Base-by-base conservation (phyloP, 1,140 invertebrate species). In the Mya arenaria region DNA sequence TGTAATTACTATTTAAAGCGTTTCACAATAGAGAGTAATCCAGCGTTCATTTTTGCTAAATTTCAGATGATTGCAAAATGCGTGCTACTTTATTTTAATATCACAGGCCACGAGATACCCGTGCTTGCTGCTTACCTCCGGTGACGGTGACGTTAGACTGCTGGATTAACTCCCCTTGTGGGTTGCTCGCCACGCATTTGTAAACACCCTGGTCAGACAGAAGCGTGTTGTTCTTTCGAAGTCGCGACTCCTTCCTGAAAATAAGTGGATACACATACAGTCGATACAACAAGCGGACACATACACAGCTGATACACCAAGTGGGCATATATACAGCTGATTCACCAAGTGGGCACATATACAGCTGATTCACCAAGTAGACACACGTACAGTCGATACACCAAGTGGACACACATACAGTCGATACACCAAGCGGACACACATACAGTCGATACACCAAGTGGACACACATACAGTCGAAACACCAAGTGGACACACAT, bases 41-140 rank as follows among this genome's bases (percentile, higher is more conserved):
- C n/a, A n/a, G n/a, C n/a, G n/a, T n/a, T n/a, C n/a, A n/a, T n/a
- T n/a, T n/a, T n/a, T n/a, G n/a, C n/a, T n/a, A n/a, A n/a, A n/a
- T n/a, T n/a, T n/a, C n/a, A n/a, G n/a, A n/a, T n/a, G n/a, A n/a
- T n/a, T n/a, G n/a, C n/a, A n/a, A n/a, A n/a, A n/a, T n/a, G n/a
- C n/a, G n/a, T n/a, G n/a, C n/a, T n/a, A n/a, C n/a, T n/a, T n/a
- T n/a, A n/a, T n/a, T n/a, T n/a, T n/a, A n/a, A n/a, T n/a, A n/a
- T n/a, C n/a, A n/a, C n/a, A n/a, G n/a, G n/a, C n/a, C n/a, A n/a
- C n/a, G n/a, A n/a, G n/a, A n/a, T n/a, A n/a, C n/a, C n/a, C n/a
- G n/a, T n/a, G n/a, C n/a, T n/a, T n/a, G n/a, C n/a, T n/a, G n/a
- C 77, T 58, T 41, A 80, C 77, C 77, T 23, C 44, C 56, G 32